phyloP scores from a whole-genome alignment of 2,113 vertebrate genomes.

The Eulacestoma nigropectus region DNA sequence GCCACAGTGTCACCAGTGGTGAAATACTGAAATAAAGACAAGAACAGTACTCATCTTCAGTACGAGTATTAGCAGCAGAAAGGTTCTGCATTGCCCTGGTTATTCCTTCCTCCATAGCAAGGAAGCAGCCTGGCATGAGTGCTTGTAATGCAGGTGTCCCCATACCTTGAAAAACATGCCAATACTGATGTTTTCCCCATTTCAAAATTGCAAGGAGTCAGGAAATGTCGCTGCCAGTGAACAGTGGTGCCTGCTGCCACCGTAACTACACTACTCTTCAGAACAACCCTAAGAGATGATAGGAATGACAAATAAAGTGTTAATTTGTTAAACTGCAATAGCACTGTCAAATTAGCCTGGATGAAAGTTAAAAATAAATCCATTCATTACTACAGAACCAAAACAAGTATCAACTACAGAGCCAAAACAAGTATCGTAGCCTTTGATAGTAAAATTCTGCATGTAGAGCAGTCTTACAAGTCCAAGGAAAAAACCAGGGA shows the following conservation, averaged over 20 bases:
- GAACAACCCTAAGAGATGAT: background rate
- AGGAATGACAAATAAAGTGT: conserved; percentile 32
- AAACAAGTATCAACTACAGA: background rate
- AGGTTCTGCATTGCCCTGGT: background rate
- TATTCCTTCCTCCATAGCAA: background rate
- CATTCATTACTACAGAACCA: background rate
- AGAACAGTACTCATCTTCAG: background rate
- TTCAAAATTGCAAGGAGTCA: background rate
- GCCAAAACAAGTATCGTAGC: background rate
- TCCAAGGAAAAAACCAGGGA: background rate
- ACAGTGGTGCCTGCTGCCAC: background rate
- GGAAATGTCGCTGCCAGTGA: background rate
- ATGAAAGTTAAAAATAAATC: conserved; percentile 39
- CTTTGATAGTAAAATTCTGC: background rate
- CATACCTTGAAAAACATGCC: background rate
- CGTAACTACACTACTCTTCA: background rate
- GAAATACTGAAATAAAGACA: background rate
- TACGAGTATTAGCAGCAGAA: accelerated
- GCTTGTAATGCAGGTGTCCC: background rate
- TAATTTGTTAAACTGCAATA: conserved; percentile 42
- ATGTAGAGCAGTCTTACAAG: background rate
- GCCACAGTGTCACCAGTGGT: background rate
- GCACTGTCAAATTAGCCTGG: conserved; percentile 19
- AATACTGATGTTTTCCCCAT: background rate
- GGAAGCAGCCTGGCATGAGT: background rate